Evolutionary conservation across 2,113 vertebrate genomes (phyloP).

Genomic region (Ifrita kowaldi): DNA sequence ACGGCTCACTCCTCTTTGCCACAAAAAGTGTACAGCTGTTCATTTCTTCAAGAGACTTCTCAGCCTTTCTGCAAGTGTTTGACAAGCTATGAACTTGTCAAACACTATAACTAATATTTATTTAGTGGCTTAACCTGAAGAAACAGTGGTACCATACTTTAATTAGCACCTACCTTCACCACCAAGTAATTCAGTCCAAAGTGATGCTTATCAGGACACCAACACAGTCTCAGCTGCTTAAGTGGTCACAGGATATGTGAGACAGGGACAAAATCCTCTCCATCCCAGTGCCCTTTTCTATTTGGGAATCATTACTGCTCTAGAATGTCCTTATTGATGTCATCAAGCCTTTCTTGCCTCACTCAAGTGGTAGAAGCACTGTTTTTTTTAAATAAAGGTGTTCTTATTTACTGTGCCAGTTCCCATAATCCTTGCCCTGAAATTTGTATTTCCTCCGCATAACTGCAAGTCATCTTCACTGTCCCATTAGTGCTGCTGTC

Average conservation of each 20-base stretch:
- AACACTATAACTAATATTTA: neutral
- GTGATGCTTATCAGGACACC: neutral
- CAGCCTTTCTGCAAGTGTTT: neutral
- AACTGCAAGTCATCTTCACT: neutral
- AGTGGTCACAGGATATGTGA: rapidly evolving
- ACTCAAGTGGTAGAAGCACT: neutral
- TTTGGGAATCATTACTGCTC: neutral
- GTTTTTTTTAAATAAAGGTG: neutral
- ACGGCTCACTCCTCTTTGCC: neutral
- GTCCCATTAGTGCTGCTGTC: neutral
- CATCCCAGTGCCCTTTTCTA: neutral
- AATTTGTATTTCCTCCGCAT: neutral
- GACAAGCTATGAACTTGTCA: neutral
- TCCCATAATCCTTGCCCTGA: neutral
- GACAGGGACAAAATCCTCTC: neutral
- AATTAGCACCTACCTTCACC: neutral
- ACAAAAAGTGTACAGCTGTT: neutral
- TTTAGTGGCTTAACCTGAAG: neutral
- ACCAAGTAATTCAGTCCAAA: neutral
- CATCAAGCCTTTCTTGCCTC: neutral
- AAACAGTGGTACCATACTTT: neutral
- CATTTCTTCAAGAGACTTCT: neutral
- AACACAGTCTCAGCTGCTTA: neutral
- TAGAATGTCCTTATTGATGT: neutral
- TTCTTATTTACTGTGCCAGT: neutral